A percentile compares a stretch with the other conserved stretches of the same genome.
These are phyloP conservation scores for Herpailurus yagouaroundi DNA, from an alignment of 2,113 vertebrate genomes.

Conservation along the genomic window DNA sequence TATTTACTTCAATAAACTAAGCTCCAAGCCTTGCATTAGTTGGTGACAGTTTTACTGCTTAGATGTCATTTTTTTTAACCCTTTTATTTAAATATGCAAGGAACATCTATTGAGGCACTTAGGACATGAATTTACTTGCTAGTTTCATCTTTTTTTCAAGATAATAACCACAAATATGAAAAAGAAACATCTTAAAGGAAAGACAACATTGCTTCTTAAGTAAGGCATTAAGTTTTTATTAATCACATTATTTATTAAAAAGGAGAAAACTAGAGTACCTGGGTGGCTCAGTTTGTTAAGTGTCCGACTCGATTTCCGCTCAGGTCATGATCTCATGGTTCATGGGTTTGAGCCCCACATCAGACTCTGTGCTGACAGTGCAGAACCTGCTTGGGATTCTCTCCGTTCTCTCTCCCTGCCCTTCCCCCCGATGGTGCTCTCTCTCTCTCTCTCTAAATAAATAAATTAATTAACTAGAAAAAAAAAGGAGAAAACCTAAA, in stretches of 20 bases:
- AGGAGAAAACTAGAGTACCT: background rate
- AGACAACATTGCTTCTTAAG: background rate
- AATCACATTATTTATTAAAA: background rate
- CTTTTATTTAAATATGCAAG: conserved; percentile 61
- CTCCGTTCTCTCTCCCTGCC: too few relatives aligned
- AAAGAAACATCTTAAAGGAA: conserved; percentile 37
- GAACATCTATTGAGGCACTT: conserved; percentile 65
- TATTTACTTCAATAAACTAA: conserved; percentile 46
- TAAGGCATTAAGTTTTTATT: background rate
- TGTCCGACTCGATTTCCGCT: too few relatives aligned
- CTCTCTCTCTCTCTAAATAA: too few relatives aligned
- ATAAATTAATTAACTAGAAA: too few relatives aligned
- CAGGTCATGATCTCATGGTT: too few relatives aligned
- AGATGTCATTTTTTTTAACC: conserved; percentile 67
- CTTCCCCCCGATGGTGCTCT: too few relatives aligned
- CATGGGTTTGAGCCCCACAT: too few relatives aligned
- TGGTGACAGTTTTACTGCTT: conserved; percentile 72
- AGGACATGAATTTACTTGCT: conserved; percentile 70
- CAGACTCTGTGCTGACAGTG: too few relatives aligned
- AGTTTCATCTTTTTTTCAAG: conserved; percentile 70
- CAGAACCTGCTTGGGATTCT: too few relatives aligned
- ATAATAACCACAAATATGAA: conserved; percentile 42
- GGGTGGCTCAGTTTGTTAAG: too few relatives aligned
- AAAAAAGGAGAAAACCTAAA: background rate
- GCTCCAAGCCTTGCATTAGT: conserved; percentile 43